These are phyloP conservation scores for Galagoides demidoff DNA, from an alignment of 2,797 vertebrate genomes.

Conservation along the genomic window DNA sequence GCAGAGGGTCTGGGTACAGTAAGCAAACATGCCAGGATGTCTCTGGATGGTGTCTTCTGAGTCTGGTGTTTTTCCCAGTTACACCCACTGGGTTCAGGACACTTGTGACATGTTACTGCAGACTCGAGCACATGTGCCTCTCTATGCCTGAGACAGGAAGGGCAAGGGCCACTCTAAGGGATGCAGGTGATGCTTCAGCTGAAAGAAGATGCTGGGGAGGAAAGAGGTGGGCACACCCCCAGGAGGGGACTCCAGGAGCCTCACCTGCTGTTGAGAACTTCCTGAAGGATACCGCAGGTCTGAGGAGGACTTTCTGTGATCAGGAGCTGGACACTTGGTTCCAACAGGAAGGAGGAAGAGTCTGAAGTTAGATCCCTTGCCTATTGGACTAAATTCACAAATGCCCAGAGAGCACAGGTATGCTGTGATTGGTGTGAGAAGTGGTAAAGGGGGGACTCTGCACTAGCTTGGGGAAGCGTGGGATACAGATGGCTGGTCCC, in stretches of 20 bases:
- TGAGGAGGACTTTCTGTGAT: background rate
- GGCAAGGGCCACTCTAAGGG: background rate
- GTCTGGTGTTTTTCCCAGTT: background rate
- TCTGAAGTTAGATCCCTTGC: background rate
- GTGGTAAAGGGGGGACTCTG: background rate
- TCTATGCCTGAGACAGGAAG: background rate
- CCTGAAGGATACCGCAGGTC: background rate
- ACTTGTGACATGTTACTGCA: background rate
- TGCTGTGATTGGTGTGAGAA: background rate
- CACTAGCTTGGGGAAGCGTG: background rate
- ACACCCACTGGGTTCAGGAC: background rate
- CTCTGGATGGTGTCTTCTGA: background rate
- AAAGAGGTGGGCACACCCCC: background rate
- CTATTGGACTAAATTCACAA: background rate
- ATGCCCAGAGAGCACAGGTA: background rate
- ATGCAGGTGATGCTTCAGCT: background rate
- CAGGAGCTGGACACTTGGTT: background rate
- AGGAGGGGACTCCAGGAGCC: background rate
- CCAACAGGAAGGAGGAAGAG: background rate
- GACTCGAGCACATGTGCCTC: accelerated
- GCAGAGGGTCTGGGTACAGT: background rate
- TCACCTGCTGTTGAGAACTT: accelerated
- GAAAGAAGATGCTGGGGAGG: background rate
- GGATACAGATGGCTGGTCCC: too few relatives aligned
- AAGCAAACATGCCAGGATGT: background rate